These are phyloP conservation scores for Octonoba sinensis DNA, from an alignment of 2,888 invertebrate genomes.

Conservation along the genomic window DNA sequence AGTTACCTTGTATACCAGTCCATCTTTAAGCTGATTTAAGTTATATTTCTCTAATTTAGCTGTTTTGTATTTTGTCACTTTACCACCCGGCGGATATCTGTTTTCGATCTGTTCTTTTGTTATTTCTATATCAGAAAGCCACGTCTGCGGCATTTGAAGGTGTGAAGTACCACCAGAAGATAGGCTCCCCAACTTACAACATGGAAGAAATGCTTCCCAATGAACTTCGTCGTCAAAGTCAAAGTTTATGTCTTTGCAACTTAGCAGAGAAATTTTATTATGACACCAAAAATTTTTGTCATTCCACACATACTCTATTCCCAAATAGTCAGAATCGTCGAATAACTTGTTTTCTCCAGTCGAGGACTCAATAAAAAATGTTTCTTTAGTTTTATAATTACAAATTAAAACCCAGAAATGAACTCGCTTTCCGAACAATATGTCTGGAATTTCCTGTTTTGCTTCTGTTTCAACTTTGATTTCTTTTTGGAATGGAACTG, in stretches of 20 bases:
- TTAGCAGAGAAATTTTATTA: slow-evolving; percentile 69
- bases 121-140: slow-evolving; percentile 34
- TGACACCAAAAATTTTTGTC: slow-evolving; percentile 79
- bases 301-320: slow-evolving; percentile 89
- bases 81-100: slow-evolving; percentile 26
- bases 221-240: slow-evolving; percentile 6
- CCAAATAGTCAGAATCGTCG: slow-evolving; percentile 77
- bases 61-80: slow-evolving; percentile 23
- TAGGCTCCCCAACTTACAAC: not conserved
- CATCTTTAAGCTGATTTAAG: slow-evolving; percentile 15
- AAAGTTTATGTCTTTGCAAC: slow-evolving; percentile 21
- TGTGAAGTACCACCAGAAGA: not conserved
- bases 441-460: slow-evolving; percentile 25
- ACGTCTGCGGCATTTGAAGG: slow-evolving; percentile 37
- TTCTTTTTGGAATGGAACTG: slow-evolving; percentile 7
- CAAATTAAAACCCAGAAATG: slow-evolving; percentile 88
- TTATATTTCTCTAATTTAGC: slow-evolving; percentile 31
- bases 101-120: slow-evolving; percentile 32
- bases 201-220: slow-evolving; percentile 46
- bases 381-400: slow-evolving; percentile 76
- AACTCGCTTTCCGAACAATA: slow-evolving; percentile 70
- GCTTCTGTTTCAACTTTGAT: not conserved
- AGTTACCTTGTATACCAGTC: slow-evolving; percentile 23
- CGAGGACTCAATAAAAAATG: slow-evolving; percentile 87
- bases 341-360: slow-evolving; percentile 80